Conservation (phyloP, 2,888 invertebrate genomes). For the Spilosoma lubricipeda region DNA sequence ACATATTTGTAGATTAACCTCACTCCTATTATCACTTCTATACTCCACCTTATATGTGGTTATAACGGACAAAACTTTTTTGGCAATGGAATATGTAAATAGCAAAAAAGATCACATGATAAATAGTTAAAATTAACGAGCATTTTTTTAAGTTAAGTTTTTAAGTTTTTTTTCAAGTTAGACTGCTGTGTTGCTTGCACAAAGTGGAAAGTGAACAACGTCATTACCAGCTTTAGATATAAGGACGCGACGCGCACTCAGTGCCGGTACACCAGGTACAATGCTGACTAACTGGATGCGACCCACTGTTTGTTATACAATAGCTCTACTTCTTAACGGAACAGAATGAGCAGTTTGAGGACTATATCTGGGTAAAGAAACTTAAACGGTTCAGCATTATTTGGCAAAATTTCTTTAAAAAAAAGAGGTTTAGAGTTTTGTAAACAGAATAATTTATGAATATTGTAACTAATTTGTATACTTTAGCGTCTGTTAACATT, state of each 20-base stretch:
- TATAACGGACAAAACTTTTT: no score
- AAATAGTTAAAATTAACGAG: not conserved
- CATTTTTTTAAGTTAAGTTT: no score
- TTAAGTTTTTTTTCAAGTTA: no score
- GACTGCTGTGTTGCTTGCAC: constrained; percentile 24
- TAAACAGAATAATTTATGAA: not conserved
- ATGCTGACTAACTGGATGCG: constrained; percentile 44
- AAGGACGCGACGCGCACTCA: constrained; percentile 45
- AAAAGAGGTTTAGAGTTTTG: not conserved
- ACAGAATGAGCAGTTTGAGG: constrained; percentile 6
- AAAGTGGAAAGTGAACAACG: constrained; percentile 46
- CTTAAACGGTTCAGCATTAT: not conserved
- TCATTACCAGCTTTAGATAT: constrained; percentile 58
- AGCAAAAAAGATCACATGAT: not conserved
- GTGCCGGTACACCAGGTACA: constrained; percentile 33
- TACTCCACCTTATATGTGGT: no score
- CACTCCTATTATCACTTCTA: no score
- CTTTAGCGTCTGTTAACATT: not conserved
- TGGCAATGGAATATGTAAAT: not conserved
- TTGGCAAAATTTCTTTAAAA: not conserved
- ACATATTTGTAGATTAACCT: no score
- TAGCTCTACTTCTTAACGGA: constrained; percentile 39
- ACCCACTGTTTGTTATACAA: constrained; percentile 42
- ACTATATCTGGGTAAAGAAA: not conserved
- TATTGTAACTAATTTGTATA: not conserved